Evolutionary conservation across 2,113 vertebrate species (phyloP).

Genomic region (Ciconia boyciana): DNA sequence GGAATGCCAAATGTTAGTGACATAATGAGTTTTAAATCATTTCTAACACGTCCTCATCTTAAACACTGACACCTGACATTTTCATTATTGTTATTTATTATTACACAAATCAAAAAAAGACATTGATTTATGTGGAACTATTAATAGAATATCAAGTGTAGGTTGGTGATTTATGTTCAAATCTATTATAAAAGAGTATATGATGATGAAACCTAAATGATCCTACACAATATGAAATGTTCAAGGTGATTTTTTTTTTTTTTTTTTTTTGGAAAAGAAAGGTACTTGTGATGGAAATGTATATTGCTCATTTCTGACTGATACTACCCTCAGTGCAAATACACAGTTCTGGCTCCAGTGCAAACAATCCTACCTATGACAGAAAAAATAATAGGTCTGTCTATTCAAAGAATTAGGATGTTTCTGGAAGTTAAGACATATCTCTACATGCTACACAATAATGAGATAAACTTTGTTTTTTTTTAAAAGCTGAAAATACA

Average conservation of each 20-base stretch:
- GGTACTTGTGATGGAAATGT: background rate
- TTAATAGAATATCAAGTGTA: background rate
- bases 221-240: background rate
- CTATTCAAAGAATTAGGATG: background rate
- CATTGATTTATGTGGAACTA: background rate
- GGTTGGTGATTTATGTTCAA: background rate
- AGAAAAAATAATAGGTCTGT: background rate
- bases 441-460: background rate
- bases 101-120: background rate
- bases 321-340: background rate
- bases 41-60: background rate
- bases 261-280: background rate
- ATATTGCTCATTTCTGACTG: background rate
- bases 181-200: background rate
- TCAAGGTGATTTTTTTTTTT: background rate
- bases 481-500: background rate
- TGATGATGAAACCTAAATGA: background rate
- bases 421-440: background rate
- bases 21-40: background rate
- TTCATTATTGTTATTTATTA: background rate
- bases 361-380: background rate
- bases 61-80: background rate
- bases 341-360: background rate
- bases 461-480: background rate
- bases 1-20: background rate